Base-by-base conservation (phyloP, 1,140 invertebrate genomes). In the Yoshiicerus persimilis region DNA sequence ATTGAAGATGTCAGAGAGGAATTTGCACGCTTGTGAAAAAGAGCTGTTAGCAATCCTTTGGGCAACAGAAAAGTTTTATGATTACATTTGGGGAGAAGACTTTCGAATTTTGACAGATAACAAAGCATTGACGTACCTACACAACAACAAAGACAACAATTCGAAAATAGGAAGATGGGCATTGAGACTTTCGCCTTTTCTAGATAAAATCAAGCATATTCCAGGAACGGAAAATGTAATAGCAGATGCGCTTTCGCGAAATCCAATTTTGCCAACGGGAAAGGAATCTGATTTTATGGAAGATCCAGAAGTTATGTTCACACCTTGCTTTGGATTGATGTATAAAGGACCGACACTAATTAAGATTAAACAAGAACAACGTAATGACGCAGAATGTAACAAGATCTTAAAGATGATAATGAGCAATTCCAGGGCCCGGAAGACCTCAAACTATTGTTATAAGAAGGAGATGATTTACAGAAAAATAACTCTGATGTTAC, bases 131-230 rank as follows among this genome's bases (percentile, higher is more conserved):
- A 56, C 38, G 1, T 88, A 88, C 27, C 10, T 90, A 36, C n/a
- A 88, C 6, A n/a, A 30, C 0, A 88, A 75, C n/a, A 34, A 87
- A 16, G 27, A 87, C 11, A 87, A 87, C 16, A 85, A 80, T 20
- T 39, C 47, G 4, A 90, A 89, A 62, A 16, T 90, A 4, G 32
- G 36, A 23, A 32, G 90, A 47, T 92, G 91, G 91, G 86, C 88
- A 13, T 5, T 56, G 20, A 2, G 47, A 56, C 20, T 56, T 0
- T n/a, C 20, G n/a, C 47, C 47, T n/a, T 56, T n/a, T 16, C 47
- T 56, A 4, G 47, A 56, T n/a, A 56, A n/a, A 16, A 56, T 56
- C 6, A 56, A 56, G n/a, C 47, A 56, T 16, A 56, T 56, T 5
- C 3, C 47, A 1, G 47, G 47, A 16, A n/a, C n/a, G 8, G n/a